Conservation (phyloP, 1,140 invertebrate genomes). For the Caerostris extrusa region DNA sequence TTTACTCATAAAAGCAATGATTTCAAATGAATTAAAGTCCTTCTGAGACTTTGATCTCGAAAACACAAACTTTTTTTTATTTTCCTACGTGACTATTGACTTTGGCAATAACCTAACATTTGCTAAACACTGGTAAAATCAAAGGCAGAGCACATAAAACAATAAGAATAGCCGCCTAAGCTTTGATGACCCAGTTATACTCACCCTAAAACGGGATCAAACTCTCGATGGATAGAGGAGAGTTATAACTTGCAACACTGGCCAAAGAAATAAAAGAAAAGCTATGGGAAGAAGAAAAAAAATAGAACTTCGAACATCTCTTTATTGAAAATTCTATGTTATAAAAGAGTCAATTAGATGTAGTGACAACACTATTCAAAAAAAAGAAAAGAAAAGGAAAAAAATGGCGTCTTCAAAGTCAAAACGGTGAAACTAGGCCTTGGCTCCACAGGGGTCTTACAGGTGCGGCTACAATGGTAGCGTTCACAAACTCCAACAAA, state of each 20-base stretch:
- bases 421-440: conserved; percentile 20
- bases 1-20: no score
- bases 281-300: not conserved
- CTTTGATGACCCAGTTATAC: not conserved
- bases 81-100: not conserved
- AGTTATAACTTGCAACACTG: not conserved
- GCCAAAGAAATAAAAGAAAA: not conserved
- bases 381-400: not conserved
- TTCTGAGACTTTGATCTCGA: not conserved
- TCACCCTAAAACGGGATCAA: not conserved
- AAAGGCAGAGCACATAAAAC: not conserved
- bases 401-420: conserved; percentile 39
- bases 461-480: not conserved
- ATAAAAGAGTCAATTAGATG: conserved; percentile 72
- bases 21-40: no score
- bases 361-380: conserved; percentile 68
- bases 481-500: conserved; percentile 39
- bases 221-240: not conserved
- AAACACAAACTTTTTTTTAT: not conserved
- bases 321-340: not conserved
- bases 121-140: conserved; percentile 11
- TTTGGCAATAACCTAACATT: not conserved
- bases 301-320: conserved; percentile 15
- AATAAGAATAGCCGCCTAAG: not conserved
- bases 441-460: conserved; percentile 14